Conservation (phyloP, 2,797 vertebrate genomes). For the Dipus sagitta region DNA sequence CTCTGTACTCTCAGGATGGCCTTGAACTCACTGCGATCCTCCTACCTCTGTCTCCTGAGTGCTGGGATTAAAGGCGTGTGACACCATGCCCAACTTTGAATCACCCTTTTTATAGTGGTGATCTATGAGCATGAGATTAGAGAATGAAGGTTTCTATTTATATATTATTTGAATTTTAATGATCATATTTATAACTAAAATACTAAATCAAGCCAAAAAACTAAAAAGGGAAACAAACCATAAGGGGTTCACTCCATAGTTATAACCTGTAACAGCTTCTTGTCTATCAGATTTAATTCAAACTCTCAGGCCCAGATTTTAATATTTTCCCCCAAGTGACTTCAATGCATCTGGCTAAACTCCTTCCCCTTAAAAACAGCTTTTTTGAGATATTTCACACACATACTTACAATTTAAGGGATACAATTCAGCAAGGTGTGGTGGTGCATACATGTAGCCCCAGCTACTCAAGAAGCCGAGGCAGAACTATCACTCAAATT, state of each 20-base stretch:
- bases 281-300: constrained; percentile 7
- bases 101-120: background rate
- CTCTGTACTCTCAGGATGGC: too few relatives aligned
- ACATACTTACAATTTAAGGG: too few relatives aligned
- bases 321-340: background rate
- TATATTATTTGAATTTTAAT: constrained; percentile 31
- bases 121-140: background rate
- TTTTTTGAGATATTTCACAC: background rate
- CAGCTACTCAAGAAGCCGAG: too few relatives aligned
- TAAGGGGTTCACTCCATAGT: background rate
- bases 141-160: background rate
- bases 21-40: too few relatives aligned
- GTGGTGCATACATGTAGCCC: too few relatives aligned
- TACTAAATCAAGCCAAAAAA: constrained; percentile 46
- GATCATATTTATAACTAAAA: constrained; percentile 51
- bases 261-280: background rate
- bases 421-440: too few relatives aligned
- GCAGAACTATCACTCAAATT: too few relatives aligned
- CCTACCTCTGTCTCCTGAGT: too few relatives aligned
- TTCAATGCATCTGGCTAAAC: background rate
- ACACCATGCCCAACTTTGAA: too few relatives aligned
- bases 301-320: background rate
- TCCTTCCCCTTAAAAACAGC: background rate
- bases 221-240: constrained; percentile 24
- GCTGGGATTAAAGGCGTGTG: too few relatives aligned